Base-by-base conservation (phyloP, 2,113 vertebrate species). In the Chaenocephalus aceratus region DNA sequence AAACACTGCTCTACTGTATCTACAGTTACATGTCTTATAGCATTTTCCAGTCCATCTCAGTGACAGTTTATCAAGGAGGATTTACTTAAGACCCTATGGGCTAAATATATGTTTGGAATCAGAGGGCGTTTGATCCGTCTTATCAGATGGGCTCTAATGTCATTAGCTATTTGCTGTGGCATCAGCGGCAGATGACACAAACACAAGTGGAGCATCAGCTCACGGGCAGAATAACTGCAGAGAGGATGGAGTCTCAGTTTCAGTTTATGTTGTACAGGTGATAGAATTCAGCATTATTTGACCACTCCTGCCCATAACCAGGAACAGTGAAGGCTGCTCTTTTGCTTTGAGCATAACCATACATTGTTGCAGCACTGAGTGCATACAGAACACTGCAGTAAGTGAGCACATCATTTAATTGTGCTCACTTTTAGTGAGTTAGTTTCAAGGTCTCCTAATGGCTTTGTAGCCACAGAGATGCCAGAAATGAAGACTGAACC, bases 81-180 rank as follows among this genome's bases (percentile, higher is more conserved):
- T 83, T 86, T 89, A 74, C 52, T 71, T 56, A 81, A 2, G 30
- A 74, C 88, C 46, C 4, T 10, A 63, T 69, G 86, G 69, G 49
- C 63, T 66, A 84, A 66, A 80, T 80, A 46, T 82, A 74, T 82
- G 84, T 87, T 63, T 87, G 73, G 80, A 82, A 75, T 72, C 72
- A 30, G 67, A 57, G 58, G 48, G 58, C 15, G 14, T 87, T 76
- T 84, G 72, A 83, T 82, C 62, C 10, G 45, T 48, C 54, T 81
- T 76, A 79, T 86, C 82, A 73, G 72, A 82, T 85, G 65, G 76
- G 79, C 67, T 68, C 59, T 49, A 12, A 21, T 79, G 67, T 75
- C 44, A 16, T 65, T 41, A 59, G 53, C 36, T 8, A 41, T 41
- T 41, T 41, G 36, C 36, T 41, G 36, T 34, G 10, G 70, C 72